Evolutionary conservation across 2,888 invertebrate species (phyloP).

Genomic region (Pachydiplax longipennis): DNA sequence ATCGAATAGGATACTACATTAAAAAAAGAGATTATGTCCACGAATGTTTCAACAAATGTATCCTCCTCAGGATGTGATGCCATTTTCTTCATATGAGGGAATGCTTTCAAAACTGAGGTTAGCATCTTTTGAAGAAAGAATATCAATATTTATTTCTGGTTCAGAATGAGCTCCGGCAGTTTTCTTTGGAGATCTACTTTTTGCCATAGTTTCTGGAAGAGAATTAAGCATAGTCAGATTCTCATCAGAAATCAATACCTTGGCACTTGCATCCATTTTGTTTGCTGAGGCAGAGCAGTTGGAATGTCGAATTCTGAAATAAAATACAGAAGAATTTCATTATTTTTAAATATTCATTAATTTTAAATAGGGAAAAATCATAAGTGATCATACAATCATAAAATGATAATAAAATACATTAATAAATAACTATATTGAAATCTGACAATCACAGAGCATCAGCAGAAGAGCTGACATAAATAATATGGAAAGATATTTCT

Average conservation of each 20-base stretch:
- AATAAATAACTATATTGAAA: too few relatives aligned
- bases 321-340: neutral
- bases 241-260: neutral
- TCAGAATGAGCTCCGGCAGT: neutral
- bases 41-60: too few relatives aligned
- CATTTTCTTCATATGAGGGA: conserved; percentile 14
- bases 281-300: conserved; percentile 1
- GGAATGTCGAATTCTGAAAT: conserved; percentile 24
- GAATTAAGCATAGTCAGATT: neutral
- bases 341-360: neutral
- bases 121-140: neutral
- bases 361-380: too few relatives aligned
- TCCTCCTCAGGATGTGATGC: neutral
- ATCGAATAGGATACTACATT: too few relatives aligned
- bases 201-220: neutral
- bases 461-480: too few relatives aligned
- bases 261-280: neutral
- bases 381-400: too few relatives aligned
- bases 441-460: too few relatives aligned
- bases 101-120: neutral
- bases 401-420: too few relatives aligned
- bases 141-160: neutral
- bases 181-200: neutral
- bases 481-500: neutral
- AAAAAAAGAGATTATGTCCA: too few relatives aligned